Evolutionary conservation across 2,113 vertebrate genomes (phyloP).

Genomic region (Polypterus senegalus): DNA sequence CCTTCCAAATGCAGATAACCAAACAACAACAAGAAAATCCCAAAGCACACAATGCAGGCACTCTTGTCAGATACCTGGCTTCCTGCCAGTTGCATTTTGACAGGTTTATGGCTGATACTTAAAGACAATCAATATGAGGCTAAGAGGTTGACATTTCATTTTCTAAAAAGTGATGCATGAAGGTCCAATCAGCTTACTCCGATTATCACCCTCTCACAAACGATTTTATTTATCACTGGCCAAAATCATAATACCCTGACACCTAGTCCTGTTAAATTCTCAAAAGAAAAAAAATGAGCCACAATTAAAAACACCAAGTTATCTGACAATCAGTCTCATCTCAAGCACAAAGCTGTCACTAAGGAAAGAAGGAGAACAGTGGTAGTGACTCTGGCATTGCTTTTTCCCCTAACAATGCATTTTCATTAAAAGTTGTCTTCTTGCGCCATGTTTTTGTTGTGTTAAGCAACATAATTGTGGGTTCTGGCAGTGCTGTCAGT

Average conservation of each 20-base stretch:
- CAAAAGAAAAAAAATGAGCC: constrained; percentile 36
- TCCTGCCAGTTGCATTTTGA: constrained; percentile 42
- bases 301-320: constrained; percentile 56
- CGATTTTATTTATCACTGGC: constrained; percentile 36
- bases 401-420: constrained; percentile 32
- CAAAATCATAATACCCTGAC: constrained; percentile 38
- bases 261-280: constrained; percentile 44
- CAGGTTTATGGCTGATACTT: constrained; percentile 59
- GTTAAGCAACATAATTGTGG: too few species aligned
- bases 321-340: constrained; percentile 45
- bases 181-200: constrained; percentile 50
- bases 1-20: constrained; percentile 17
- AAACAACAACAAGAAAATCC: constrained; percentile 15
- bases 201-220: constrained; percentile 53
- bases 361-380: constrained; percentile 41
- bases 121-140: constrained; percentile 60
- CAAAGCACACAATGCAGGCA: not conserved
- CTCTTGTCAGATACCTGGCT: constrained; percentile 45
- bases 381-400: constrained; percentile 24
- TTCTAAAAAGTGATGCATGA: constrained; percentile 66
- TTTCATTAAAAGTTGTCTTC: constrained; percentile 50
- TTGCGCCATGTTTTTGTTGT: constrained; percentile 28
- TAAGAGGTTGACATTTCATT: constrained; percentile 66
- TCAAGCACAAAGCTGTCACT: constrained; percentile 57
- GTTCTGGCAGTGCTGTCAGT: too few species aligned